Base-by-base conservation (phyloP, 2,888 invertebrate genomes). In the Stomorhina lunata region DNA sequence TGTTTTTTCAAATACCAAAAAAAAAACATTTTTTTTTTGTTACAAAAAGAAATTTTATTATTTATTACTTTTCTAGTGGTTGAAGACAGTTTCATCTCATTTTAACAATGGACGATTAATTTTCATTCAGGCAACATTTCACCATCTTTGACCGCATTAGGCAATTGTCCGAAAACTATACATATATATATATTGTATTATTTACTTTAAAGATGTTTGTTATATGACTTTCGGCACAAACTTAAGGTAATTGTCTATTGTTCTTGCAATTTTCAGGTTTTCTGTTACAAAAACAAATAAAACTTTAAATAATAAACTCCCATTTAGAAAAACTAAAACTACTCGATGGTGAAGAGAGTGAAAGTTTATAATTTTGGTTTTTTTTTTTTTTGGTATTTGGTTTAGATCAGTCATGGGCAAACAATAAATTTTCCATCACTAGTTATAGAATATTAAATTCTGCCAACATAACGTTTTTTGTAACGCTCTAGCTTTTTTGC, bases 111-210 rank as follows among this genome's bases (percentile, higher is more conserved):
- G 73, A 53, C 82, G 75, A 82, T 79, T 82, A 65, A 79, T 68
- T 79, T 61, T 79, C 59, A 6, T 15, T 34, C 50, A 22, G 9
- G 20, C 3, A 76, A 53, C 75, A 65, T 75, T 82, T 79, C 82
- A 79, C 79, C 65, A 59, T 48, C n/a, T 37, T 75, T 82, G 81
- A 34, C 78, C 79, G 69, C 79, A 79, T 82, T 75, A 68, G 71
- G 65, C 69, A 82, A 79, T 82, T 82, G 82, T 71, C 82, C 79
- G 73, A 82, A 82, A 71, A 79, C 79, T 79, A 75, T 63, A 66
- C 57, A 45, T 57, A n/a, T 65, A 9, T 65, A 45, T 45, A 29
- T 55, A 25, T 17, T 7, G 37, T 48, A 53, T 3, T 63, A 43
- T 29, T 48, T n/a, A n/a, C n/a, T n/a, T n/a, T n/a, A 59, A 59